Base-by-base conservation (phyloP, 1,140 invertebrate species). In the Pseudomyrmex concolor region DNA sequence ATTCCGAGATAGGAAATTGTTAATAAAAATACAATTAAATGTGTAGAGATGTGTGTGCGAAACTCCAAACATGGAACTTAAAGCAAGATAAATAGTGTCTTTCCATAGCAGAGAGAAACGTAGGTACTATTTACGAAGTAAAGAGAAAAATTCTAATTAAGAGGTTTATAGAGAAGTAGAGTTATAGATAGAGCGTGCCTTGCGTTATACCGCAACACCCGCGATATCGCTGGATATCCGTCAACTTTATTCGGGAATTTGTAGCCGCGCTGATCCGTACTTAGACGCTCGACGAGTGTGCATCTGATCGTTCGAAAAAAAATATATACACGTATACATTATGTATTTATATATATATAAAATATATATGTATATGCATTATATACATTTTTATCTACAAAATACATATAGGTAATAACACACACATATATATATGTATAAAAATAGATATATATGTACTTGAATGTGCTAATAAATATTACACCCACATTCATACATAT, bases 141-240 rank as follows among this genome's bases (percentile, higher is more conserved):
- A 76, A 78, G 19, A 55, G 7, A 55, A 34, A 34, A 70, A 78
- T 78, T 78, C 63, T 78, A 67, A 78, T 70, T 68, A 68, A 68
- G 64, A 57, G 54, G 25, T 70, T 54, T 70, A 78, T 34, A 34
- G 34, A 34, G 34, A 54, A 80, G 7, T 71, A 71, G 66, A 80
- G 5, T 70, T 80, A 71, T 80, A 71, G 63, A n/a, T 77, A 68
- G 76, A 80, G 66, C 48, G 73, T 77, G 62, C 73, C 62, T 77
- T 77, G 73, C 59, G 59, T 76, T 76, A 34, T 34, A 76, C 7
- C 59, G 45, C 48, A 51, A 78, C 51, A 78, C 17, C 10, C 34
- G 34, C 34, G 73, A 45, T 22, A 63, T 63, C 7, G 22, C 19
- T 78, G 64, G 19, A 70, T 78, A 19, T 77, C 64, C n/a, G 25